Conservation (phyloP, 1,140 invertebrate species). For the Nautilus pompilius region DNA sequence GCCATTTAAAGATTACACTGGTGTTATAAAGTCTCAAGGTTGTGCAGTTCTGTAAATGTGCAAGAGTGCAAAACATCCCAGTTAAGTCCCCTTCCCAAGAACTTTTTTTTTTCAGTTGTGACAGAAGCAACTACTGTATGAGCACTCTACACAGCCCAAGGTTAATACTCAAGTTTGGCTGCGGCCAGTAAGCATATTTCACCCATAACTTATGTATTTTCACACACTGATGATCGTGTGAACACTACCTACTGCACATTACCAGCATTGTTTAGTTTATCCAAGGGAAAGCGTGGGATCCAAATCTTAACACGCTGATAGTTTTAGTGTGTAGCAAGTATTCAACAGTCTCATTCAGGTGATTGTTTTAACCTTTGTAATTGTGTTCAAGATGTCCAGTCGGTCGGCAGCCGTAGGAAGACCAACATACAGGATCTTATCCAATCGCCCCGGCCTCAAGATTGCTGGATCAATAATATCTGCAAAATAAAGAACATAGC, state of each 20-base stretch:
- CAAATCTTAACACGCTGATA: neutral
- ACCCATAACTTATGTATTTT: neutral
- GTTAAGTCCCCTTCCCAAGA: too few species aligned
- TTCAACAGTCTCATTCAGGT: too few species aligned
- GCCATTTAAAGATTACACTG: too few species aligned
- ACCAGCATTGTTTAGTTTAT: neutral
- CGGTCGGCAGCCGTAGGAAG: constrained; percentile 78
- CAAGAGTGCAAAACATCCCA: too few species aligned
- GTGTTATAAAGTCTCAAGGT: too few species aligned
- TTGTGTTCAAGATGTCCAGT: constrained; percentile 81
- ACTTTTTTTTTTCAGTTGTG: too few species aligned
- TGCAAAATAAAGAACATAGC: constrained; percentile 23
- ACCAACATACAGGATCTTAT: constrained; percentile 92
- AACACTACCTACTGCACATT: neutral
- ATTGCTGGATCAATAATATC: constrained; percentile 97
- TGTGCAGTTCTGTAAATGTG: too few species aligned
- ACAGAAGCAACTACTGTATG: too few species aligned
- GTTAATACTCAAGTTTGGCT: too few species aligned
- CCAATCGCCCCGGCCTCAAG: constrained; percentile 87
- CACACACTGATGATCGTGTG: neutral
- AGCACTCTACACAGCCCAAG: too few species aligned
- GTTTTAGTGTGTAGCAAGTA: neutral
- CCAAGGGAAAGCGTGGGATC: neutral
- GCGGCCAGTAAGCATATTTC: neutral
- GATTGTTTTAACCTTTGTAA: constrained; percentile 85